These are phyloP conservation scores for Seriola aureovittata DNA, from an alignment of 2,113 vertebrate species.

Conservation along the genomic window DNA sequence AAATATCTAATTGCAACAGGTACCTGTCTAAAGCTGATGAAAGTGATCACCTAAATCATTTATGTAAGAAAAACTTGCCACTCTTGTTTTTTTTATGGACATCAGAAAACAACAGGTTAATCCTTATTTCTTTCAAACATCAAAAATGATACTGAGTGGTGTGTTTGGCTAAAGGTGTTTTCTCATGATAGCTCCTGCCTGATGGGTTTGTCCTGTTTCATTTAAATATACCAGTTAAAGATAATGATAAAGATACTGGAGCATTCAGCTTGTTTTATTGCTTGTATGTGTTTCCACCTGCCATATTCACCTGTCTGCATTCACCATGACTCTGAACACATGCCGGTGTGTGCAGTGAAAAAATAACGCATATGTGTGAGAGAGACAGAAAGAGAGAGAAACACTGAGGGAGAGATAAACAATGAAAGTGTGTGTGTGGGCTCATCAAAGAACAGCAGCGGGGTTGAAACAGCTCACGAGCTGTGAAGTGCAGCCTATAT, in stretches of 20 bases:
- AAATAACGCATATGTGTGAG: not conserved
- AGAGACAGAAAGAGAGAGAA: not conserved
- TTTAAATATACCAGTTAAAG: not conserved
- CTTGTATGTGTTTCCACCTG: conserved; percentile 15
- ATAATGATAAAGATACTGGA: not conserved
- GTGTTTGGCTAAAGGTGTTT: not conserved
- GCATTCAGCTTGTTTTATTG: not conserved
- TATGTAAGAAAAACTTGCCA: not conserved
- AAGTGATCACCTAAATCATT: not conserved
- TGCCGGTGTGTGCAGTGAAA: conserved; percentile 10
- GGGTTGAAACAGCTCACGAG: conserved; percentile 47
- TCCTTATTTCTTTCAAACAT: no score
- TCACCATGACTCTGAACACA: conserved; percentile 24
- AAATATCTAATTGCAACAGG: no score
- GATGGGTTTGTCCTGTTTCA: not conserved
- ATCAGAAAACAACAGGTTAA: no score
- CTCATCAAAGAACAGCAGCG: conserved; percentile 55
- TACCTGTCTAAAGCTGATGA: no score
- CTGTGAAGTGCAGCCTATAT: conserved; percentile 30
- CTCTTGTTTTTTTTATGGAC: not conserved
- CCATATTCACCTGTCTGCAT: conserved; percentile 21
- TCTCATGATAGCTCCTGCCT: not conserved
- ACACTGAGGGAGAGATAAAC: conserved; percentile 19
- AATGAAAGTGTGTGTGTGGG: conserved; percentile 35
- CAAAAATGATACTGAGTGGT: no score